Percentiles rank a stretch among this genome's conserved stretches.
Conservation (phyloP, 2,113 vertebrate species). For the Melanerpes formicivorus region DNA sequence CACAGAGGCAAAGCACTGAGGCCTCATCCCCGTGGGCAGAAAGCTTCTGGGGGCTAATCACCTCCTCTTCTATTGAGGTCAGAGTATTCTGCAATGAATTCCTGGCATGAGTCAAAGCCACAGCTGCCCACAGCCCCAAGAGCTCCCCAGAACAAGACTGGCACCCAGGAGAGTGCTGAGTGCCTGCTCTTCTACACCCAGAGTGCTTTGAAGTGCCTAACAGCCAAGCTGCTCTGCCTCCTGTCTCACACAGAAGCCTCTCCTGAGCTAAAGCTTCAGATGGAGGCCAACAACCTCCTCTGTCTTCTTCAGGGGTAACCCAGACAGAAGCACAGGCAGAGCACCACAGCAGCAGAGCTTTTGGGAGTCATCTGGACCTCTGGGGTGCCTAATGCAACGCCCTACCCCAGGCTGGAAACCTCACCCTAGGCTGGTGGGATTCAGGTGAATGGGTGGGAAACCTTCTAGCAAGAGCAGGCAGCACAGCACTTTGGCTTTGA, state of each 20-base stretch:
- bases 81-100: neutral
- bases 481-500: accelerated
- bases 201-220: neutral
- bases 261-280: accelerated
- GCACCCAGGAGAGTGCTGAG: neutral
- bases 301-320: neutral
- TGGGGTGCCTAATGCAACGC: neutral
- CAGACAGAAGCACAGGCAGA: accelerated
- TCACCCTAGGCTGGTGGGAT: accelerated
- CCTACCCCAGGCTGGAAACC: neutral
- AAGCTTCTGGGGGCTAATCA: neutral
- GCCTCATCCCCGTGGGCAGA: neutral
- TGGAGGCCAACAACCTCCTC: neutral
- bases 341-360: neutral
- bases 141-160: neutral
- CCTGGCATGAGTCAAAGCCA: neutral
- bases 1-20: neutral
- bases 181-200: neutral
- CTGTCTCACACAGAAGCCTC: neutral
- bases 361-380: neutral
- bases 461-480: accelerated
- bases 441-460: neutral
- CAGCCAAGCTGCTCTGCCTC: neutral
- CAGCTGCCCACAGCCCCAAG: neutral
- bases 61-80: neutral